These are phyloP conservation scores for Microctenopoma lineatum DNA, from an alignment of 2,797 vertebrate species.

Conservation along the genomic window DNA sequence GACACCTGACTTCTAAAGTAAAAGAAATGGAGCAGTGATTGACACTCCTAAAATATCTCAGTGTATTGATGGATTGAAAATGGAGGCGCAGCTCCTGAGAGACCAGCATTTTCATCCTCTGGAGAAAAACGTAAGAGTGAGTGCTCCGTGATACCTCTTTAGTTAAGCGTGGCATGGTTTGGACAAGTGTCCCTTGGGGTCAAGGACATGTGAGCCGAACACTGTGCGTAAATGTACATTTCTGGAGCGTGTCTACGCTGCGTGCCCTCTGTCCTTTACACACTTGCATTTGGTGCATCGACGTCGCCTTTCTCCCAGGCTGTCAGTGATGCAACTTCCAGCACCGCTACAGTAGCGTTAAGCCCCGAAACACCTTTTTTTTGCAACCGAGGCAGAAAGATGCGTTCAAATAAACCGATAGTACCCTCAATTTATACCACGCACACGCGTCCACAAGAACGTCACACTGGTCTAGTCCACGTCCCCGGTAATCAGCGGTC, in stretches of 20 bases:
- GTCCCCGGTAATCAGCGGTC: conserved; percentile 21
- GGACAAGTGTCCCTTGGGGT: conserved; percentile 37
- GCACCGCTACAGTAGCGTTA: conserved; percentile 14
- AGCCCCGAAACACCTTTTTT: conserved; percentile 6
- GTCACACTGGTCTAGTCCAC: conserved; percentile 1
- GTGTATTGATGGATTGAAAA: conserved; percentile 43
- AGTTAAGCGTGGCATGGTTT: conserved; percentile 18
- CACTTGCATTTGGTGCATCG: conserved; percentile 71
- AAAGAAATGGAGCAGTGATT: conserved; percentile 53
- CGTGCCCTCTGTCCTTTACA: conserved; percentile 34
- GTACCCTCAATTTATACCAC: conserved; percentile 22
- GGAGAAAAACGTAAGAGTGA: conserved; percentile 49
- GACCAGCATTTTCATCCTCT: conserved; percentile 36
- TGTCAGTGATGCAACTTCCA: conserved; percentile 57
- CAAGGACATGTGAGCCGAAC: conserved; percentile 19
- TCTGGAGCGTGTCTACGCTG: conserved; percentile 20
- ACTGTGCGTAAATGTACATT: conserved; percentile 27
- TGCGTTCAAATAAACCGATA: conserved; percentile 20
- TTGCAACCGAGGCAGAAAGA: conserved; percentile 15
- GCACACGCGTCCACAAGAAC: conserved; percentile 28
- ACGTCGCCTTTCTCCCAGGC: conserved; percentile 43
- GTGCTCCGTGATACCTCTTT: conserved; percentile 9
- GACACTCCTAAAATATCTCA: conserved; percentile 57
- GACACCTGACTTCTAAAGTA: conserved; percentile 65
- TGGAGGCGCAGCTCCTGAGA: conserved; percentile 42